Base-by-base conservation (phyloP, 2,113 vertebrate genomes). In the Zosterops hypoxanthus region DNA sequence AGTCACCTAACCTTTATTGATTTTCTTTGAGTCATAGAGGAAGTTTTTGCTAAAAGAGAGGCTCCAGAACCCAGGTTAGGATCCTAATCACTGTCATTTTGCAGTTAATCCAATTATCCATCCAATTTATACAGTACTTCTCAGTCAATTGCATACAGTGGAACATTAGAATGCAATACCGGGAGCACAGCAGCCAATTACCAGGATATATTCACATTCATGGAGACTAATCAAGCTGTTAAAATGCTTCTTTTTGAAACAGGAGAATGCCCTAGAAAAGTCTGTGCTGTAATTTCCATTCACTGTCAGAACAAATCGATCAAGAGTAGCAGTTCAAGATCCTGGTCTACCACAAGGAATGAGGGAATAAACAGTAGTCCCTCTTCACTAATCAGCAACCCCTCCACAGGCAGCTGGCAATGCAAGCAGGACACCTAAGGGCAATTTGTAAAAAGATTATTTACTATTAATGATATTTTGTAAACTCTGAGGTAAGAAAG, bases 241-340 rank as follows among this genome's bases (percentile, higher is more conserved):
- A 73, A 93, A 96, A 86, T 46, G 13, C 5, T n/a, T 71, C 87
- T 47, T 86, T 71, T 80, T 72, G 3, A 82, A 96, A 78, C 18
- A 33, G 25, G 20, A 95, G 42, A 59, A 68, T 96, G 71, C 31
- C 71, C 82, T 81, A 60, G 85, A 95, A 96, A 80, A 88, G 29
- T 21, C 44, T 90, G 20, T 26, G 36, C 68, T 83, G 41, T n/a
- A 73, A 90, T 96, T 95, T 94, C 71, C 34, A 86, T 70, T 41
- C 56, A 28, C 64, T 83, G 72, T 93, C 93, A 78, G 72, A 94
- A 81, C 1, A 6, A 76, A 96, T 83, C 1, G 2, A 88, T 95
- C 79, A 94, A 90, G 22, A 82, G 11, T 13, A 83, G 71, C 47
- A 83, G 53, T 60, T 90, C 64, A 60, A 64, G 52, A 75, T 75